Conservation (phyloP, 2,113 vertebrate genomes). For the Cercopithecus mona region DNA sequence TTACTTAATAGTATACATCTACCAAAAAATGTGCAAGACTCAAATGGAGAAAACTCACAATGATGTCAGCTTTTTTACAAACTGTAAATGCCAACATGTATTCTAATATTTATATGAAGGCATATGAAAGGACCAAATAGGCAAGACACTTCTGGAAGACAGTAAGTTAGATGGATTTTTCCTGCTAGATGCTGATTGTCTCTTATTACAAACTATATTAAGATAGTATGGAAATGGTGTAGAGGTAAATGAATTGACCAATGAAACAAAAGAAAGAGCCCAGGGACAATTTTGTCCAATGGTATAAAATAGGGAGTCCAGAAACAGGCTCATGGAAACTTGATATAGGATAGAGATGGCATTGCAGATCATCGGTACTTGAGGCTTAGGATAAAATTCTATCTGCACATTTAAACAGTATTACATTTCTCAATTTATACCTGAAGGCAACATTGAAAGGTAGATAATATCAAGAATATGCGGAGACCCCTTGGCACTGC, state of each 20-base stretch:
- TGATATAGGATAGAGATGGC: not conserved
- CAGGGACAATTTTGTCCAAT: not conserved
- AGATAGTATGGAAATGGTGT: not conserved
- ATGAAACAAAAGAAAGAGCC: not conserved
- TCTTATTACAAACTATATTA: not conserved
- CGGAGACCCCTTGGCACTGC: not conserved
- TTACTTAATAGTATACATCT: not conserved
- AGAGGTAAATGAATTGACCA: not conserved
- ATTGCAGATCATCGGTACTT: not conserved
- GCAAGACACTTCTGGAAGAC: not conserved
- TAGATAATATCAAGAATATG: not conserved
- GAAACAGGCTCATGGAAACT: not conserved
- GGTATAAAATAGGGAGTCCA: not conserved
- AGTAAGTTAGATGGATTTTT: not conserved
- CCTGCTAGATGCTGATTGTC: not conserved
- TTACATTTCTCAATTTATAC: not conserved
- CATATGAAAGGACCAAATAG: not conserved
- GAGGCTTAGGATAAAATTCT: not conserved
- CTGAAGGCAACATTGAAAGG: not conserved
- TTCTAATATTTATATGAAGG: not conserved
- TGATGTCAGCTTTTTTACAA: not conserved
- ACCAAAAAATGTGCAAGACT: not conserved
- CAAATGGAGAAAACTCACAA: not conserved
- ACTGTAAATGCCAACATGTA: not conserved
- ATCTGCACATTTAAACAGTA: not conserved